Evolutionary conservation across 2,888 invertebrate species (phyloP).

Genomic region (Artemia sinica): DNA sequence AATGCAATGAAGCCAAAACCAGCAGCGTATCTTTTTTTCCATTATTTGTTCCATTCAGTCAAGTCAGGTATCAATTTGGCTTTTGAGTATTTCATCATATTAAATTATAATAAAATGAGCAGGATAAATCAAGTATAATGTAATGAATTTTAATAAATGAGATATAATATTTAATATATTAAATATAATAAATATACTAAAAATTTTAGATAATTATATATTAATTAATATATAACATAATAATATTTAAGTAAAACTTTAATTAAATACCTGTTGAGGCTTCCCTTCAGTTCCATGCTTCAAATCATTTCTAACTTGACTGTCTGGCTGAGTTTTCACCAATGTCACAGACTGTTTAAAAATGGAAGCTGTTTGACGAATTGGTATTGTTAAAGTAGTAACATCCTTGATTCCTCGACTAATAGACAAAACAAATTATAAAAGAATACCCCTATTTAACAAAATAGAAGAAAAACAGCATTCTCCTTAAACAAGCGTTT

Average conservation of each 20-base stretch:
- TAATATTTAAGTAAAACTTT: background rate
- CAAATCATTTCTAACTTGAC: conserved; percentile 67
- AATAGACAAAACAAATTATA: conserved; percentile 26
- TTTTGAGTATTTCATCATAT: too few species aligned
- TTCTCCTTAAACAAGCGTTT: background rate
- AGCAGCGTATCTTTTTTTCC: too few species aligned
- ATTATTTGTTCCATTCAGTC: too few species aligned
- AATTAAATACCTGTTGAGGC: conserved; percentile 52
- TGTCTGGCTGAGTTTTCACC: conserved; percentile 66
- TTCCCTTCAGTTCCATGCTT: conserved; percentile 84
- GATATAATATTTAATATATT: too few species aligned
- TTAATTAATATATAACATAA: background rate
- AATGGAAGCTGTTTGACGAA: conserved; percentile 91
- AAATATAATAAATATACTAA: background rate
- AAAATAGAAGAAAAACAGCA: conserved; percentile 12
- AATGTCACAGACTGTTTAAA: conserved; percentile 98
- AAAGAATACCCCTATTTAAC: conserved; percentile 14
- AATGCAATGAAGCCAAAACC: too few species aligned
- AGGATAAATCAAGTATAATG: too few species aligned
- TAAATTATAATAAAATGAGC: too few species aligned
- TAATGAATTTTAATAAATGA: too few species aligned
- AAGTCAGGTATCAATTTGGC: too few species aligned
- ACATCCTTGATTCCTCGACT: conserved; percentile 66
- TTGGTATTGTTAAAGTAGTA: conserved; percentile 77
- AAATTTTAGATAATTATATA: background rate